A percentile compares a stretch with the other conserved stretches of the same genome.
These are phyloP conservation scores for Lepus timidus DNA, from an alignment of 2,113 vertebrate genomes.

Conservation along the genomic window DNA sequence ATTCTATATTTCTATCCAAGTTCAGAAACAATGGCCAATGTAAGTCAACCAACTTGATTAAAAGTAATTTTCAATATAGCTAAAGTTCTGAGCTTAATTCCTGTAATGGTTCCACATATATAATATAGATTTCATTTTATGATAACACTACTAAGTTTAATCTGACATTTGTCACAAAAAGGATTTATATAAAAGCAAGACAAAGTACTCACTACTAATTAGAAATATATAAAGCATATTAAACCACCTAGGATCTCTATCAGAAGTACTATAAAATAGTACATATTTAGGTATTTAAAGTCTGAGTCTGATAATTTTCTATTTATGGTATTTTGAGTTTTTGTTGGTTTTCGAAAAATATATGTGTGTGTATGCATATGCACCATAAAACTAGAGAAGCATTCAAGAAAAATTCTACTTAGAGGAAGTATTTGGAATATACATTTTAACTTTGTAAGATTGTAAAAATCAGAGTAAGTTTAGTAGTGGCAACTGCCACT, in stretches of 20 bases:
- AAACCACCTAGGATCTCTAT: not conserved
- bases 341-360: not conserved
- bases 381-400: not conserved
- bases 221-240: not conserved
- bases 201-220: not conserved
- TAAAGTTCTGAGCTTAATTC: not conserved
- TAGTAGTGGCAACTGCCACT: not conserved
- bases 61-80: not conserved
- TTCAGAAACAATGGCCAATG: not conserved
- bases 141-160: not conserved
- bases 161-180: not conserved
- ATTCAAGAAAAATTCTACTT: not conserved
- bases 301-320: not conserved
- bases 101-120: not conserved
- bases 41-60: not conserved
- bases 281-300: not conserved
- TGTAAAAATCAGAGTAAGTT: not conserved
- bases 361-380: not conserved
- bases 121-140: not conserved
- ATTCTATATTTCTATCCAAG: not conserved
- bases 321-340: not conserved
- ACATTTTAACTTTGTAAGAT: not conserved
- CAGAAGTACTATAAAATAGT: not conserved
- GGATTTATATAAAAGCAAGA: not conserved
- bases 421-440: slow-evolving; percentile 19